Evolutionary conservation across 2,113 vertebrate genomes (phyloP).

Genomic region (Triplophysa siluroides): DNA sequence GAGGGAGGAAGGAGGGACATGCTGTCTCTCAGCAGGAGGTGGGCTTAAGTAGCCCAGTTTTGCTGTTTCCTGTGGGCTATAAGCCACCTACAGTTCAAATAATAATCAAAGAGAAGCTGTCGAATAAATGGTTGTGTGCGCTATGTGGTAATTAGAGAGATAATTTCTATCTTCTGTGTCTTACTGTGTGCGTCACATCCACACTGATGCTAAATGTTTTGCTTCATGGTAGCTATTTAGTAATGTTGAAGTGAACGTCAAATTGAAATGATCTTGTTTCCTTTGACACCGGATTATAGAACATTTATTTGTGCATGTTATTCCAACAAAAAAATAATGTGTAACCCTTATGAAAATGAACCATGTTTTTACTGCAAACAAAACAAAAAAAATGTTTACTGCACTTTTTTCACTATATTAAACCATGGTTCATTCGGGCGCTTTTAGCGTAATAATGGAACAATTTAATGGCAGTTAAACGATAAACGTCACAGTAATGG

Average conservation of each 20-base stretch:
- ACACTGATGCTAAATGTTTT: not conserved
- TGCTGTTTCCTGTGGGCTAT: conserved; percentile 51
- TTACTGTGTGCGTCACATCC: not conserved
- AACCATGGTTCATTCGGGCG: no score
- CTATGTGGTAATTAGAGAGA: conserved; percentile 10
- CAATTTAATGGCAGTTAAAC: no score
- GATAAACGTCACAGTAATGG: no score
- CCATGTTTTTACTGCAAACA: no score
- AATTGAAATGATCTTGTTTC: not conserved
- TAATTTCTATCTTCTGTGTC: not conserved
- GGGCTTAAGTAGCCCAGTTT: conserved; percentile 64
- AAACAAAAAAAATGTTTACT: no score
- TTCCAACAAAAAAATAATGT: no score
- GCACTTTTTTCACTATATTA: no score
- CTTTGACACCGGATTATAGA: no score
- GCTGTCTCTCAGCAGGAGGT: conserved; percentile 58
- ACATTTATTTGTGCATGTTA: no score
- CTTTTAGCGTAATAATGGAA: no score
- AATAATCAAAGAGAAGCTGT: conserved; percentile 61
- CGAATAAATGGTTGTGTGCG: conserved; percentile 54
- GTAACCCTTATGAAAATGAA: no score
- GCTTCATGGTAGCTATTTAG: not conserved
- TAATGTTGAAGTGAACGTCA: not conserved
- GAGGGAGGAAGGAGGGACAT: conserved; percentile 56
- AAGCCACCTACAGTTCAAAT: conserved; percentile 60